These are phyloP conservation scores for Nomada ruficornis DNA, from an alignment of 2,888 invertebrate species.

Conservation along the genomic window DNA sequence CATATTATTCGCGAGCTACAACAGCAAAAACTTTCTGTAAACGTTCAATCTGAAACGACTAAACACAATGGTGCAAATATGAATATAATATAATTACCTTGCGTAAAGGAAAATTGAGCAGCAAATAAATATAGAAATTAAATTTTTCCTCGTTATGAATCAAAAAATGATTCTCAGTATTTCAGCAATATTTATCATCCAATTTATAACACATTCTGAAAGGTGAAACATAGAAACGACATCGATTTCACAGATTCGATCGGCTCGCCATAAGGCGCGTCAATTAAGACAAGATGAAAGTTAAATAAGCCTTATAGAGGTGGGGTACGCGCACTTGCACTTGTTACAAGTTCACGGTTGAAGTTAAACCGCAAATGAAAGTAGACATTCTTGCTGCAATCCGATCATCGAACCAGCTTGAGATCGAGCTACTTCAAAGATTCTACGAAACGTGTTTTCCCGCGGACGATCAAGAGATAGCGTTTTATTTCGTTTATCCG, in stretches of 20 bases:
- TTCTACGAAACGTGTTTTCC: conserved; percentile 48
- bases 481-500: conserved; percentile 28
- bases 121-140: too few relatives aligned
- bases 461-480: conserved; percentile 44
- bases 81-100: too few relatives aligned
- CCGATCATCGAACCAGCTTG: conserved; percentile 43
- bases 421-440: conserved; percentile 40
- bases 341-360: conserved; percentile 42
- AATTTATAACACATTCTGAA: neutral
- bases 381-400: conserved; percentile 50
- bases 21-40: too few relatives aligned
- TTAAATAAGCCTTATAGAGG: neutral
- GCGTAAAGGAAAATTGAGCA: too few relatives aligned
- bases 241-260: neutral
- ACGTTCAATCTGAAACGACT: too few relatives aligned
- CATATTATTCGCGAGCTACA: too few relatives aligned
- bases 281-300: conserved; percentile 25
- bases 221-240: neutral
- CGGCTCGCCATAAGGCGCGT: neutral
- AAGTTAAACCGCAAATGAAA: conserved; percentile 57
- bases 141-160: too few relatives aligned
- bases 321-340: conserved; percentile 49
- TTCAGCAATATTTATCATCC: neutral
- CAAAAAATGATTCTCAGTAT: too few relatives aligned
- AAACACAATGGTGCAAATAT: too few relatives aligned